These are phyloP conservation scores for Podarcis lilfordi DNA, from an alignment of 2,797 vertebrate species.

Conservation along the genomic window DNA sequence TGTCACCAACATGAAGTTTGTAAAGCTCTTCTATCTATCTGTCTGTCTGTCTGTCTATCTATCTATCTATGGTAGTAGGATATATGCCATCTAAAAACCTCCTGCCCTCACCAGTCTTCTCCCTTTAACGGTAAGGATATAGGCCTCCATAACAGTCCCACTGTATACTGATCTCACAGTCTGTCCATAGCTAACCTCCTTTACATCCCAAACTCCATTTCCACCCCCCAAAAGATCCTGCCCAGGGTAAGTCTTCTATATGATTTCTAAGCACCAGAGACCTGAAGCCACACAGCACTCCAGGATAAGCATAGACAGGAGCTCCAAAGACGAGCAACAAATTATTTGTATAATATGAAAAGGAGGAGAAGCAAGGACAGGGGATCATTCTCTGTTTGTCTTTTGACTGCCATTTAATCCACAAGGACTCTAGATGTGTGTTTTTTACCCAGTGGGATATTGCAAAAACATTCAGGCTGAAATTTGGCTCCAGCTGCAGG, in stretches of 20 bases:
- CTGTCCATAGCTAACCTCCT: neutral
- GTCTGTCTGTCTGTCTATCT: too few relatives aligned
- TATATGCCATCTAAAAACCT: too few relatives aligned
- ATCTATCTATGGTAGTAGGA: too few relatives aligned
- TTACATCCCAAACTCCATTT: neutral
- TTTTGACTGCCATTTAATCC: neutral
- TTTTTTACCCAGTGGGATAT: neutral
- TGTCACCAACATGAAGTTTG: too few relatives aligned
- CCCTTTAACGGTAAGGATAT: too few relatives aligned
- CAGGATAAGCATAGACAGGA: neutral
- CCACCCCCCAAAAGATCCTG: neutral
- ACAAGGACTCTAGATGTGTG: neutral
- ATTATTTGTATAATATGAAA: neutral
- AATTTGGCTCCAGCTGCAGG: neutral
- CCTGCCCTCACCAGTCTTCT: too few relatives aligned
- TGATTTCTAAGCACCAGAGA: constrained; percentile 6
- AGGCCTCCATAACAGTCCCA: neutral
- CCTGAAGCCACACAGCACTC: neutral
- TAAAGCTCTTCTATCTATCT: too few relatives aligned
- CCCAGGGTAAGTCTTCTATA: neutral
- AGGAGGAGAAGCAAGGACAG: neutral
- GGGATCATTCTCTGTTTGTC: neutral
- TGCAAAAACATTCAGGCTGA: neutral
- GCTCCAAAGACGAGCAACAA: neutral
- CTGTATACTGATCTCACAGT: neutral